Base-by-base conservation (phyloP, 2,888 invertebrate species). In the Monochamus alternatus region DNA sequence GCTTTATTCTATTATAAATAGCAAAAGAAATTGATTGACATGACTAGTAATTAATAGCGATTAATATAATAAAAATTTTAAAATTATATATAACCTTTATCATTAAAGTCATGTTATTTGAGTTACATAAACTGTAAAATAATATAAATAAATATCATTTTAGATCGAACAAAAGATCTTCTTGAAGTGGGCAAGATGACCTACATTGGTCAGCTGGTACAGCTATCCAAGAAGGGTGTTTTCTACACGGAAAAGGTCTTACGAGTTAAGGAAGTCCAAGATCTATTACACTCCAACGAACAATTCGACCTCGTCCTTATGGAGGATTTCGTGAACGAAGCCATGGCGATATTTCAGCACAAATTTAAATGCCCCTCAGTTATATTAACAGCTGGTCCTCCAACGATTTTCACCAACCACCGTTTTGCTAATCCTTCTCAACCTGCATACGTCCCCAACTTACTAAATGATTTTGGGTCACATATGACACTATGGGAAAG, bases 401-500 rank as follows among this genome's bases (percentile, higher is more conserved):
- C 44, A 10, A 74, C 74, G 9, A 38, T 79, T 5, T 67, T 78
- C 30, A 78, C 72, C 59, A 89, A 89, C 65, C 88, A 89, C 73
- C 87, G 89, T 78, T 87, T 90, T 85, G 91, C 90, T 0, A 84
- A 89, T 66, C 88, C 90, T 2, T 86, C 86, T 1, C 89, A 90
- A 0, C 88, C 89, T 82, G 89, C 91, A 0, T 90, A 89, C 83
- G 89, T 91, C 47, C 90, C 91, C 0, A 89, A 90, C 67, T 86
- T 87, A 5, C 88, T 90, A 73, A 77, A 88, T 72, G 84, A 88
- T 7, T 89, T 84, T 74, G 83, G 86, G 69, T 87, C 90, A 32
- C 75, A 78, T 10, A 90, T 91, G 85, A 90, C 87, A 44, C 92
- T 93, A 78, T 86, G 86, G 84, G 89, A 91, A 77, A 86, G 93